Percentiles rank a stretch among this genome's conserved stretches.
phyloP scores from a whole-genome alignment of 2,888 invertebrate genomes.

The Brachylomia viminalis region DNA sequence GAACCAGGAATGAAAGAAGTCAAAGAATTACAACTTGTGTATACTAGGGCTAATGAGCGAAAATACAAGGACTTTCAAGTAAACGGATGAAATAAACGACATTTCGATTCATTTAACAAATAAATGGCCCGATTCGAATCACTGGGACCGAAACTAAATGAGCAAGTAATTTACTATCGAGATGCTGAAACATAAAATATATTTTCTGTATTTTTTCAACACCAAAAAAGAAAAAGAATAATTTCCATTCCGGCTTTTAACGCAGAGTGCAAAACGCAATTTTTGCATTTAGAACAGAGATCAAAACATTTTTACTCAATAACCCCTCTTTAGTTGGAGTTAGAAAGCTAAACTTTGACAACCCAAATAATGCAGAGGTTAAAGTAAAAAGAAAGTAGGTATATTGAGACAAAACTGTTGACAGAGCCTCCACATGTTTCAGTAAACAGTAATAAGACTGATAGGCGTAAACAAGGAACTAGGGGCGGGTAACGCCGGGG shows the following conservation, averaged over 20 bases:
- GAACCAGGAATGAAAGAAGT: constrained; percentile 9
- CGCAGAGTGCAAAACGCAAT: constrained; percentile 45
- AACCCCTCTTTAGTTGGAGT: not conserved
- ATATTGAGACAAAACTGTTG: constrained; percentile 25
- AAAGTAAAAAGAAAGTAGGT: constrained; percentile 10
- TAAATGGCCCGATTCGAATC: constrained; percentile 45
- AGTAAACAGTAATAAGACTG: constrained; percentile 54
- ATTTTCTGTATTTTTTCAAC: constrained; percentile 7
- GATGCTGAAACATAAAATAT: constrained; percentile 14
- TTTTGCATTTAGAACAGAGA: constrained; percentile 1
- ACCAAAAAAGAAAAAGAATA: constrained; percentile 2
- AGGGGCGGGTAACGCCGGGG: constrained; percentile 30
- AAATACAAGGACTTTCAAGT: constrained; percentile 27
- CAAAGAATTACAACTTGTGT: constrained; percentile 25
- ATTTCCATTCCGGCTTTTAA: constrained; percentile 28
- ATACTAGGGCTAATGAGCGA: constrained; percentile 37
- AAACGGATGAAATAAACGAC: constrained; percentile 50
- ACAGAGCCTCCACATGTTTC: constrained; percentile 45
- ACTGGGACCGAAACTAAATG: constrained; percentile 29
- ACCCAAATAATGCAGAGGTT: constrained; percentile 2
- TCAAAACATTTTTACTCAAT: constrained; percentile 11
- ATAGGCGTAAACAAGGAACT: constrained; percentile 50
- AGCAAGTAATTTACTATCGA: constrained; percentile 14
- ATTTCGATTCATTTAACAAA: constrained; percentile 48
- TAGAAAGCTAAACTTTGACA: not conserved